Base-by-base conservation (phyloP, 1,140 invertebrate genomes). In the Drosophila parabipectinata region DNA sequence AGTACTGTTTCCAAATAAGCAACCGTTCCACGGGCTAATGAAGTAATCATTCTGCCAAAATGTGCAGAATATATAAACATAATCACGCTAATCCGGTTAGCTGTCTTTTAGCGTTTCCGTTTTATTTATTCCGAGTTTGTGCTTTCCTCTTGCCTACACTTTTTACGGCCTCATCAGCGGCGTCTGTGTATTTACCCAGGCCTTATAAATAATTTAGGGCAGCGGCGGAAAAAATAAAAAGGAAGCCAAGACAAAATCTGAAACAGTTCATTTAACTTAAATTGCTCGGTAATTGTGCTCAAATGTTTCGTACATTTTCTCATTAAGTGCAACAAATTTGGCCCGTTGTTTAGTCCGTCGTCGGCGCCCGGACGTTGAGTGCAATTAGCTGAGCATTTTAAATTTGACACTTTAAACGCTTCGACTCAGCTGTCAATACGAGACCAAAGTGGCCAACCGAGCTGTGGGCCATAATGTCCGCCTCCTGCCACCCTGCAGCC, bases 221-320 rank as follows among this genome's bases (percentile, higher is more conserved):
- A 24, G 14, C 37, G 8, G 12, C 44, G 9, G 14, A 53, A 15
- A 32, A 34, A 48, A 58, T 21, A 6, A 21, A 47, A 37, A 34
- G 14, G 12, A 41, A 18, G 15, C 15, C 39, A 45, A 26, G 6
- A n/a, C 21, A 56, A 57, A 50, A 39, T 60, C 56, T 50, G 58
- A 60, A 75, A 64, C 82, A 87, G 61, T 82, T 87, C 82, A 87
- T 85, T 85, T 87, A 87, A 85, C 82, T 87, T 78, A 77, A 85
- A 87, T 87, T 64, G 78, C 50, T 63, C 62, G 78, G 64, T 85
- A 85, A 85, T 87, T 87, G 74, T 50, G 66, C 51, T 75, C 60
- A 66, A 85, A 78, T 78, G 82, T 66, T 78, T 82, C 72, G 57
- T 64, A 72, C 87, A 82, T 75, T 87, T 73, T 15, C 77, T 85